Evolutionary conservation across 2,113 vertebrate species (phyloP), one percentile per base, ranked within the genome.

Genomic region (Lathamus discolor): DNA sequence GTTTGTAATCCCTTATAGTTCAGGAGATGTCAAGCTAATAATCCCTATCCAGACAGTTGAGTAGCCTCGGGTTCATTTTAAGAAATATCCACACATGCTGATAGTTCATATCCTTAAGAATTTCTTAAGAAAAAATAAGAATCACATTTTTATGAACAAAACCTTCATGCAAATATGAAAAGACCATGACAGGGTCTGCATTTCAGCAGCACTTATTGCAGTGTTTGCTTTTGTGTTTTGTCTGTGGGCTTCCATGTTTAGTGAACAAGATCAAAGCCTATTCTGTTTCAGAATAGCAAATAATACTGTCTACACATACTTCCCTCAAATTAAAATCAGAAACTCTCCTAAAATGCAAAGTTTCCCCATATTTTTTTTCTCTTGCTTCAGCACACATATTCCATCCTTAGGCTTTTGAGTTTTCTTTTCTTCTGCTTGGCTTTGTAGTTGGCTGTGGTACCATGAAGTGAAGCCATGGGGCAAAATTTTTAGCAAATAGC

Each of bases 311-410:
- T 66, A 2, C 35, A 44, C 15, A 41, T 55, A 33, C 1, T 9
- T 73, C 43, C 29, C 24, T 90, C 68, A 81, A 61, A 73, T 63
- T 68, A 54, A 51, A 25, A 84, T 17, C 62, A 85, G 78, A 79
- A 70, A 64, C 23, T 68, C 22, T 25, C 13, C 49, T 54, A 61
- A 75, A 94, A 82, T 37, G 16, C 10, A 52, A 49, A 31, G 6
- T 63, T 93, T 64, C 35, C 9, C 29, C 2, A 3, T 11, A 4
- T 43, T 33, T 64, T 35, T 7, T 1, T 0, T 0, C 1, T 1
- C 17, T 48, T 43, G 28, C 83, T 68, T 92, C 57, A 64, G 35
- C 67, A 75, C 27, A 78, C 5, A 16, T 66, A 62, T 72, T 75
- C n/a, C 25, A 63, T 43, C 29, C 59, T 44, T 29, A 55, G 13